phyloP scores from a whole-genome alignment of 2,113 vertebrate species.

The Tapirus terrestris region DNA sequence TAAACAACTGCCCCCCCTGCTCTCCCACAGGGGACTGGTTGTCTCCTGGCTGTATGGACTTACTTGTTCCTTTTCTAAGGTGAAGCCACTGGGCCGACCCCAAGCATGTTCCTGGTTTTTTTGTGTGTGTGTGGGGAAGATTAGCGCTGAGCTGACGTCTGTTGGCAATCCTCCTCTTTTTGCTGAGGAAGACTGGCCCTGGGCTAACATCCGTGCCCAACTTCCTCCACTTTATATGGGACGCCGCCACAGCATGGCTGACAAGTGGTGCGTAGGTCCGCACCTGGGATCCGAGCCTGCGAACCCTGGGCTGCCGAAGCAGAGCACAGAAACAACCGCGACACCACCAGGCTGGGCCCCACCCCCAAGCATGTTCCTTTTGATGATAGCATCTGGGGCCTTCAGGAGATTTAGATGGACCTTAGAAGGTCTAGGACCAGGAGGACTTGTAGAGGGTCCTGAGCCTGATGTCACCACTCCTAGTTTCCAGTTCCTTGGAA shows the following conservation, averaged over 20 bases:
- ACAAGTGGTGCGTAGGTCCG: too few relatives aligned
- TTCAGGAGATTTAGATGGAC: not conserved
- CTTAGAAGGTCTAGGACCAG: not conserved
- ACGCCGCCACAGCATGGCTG: too few relatives aligned
- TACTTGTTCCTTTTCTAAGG: not conserved
- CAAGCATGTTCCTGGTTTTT: not conserved
- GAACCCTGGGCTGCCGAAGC: too few relatives aligned
- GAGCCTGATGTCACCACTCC: not conserved
- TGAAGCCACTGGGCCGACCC: not conserved
- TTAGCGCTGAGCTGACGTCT: too few relatives aligned
- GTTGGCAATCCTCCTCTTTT: too few relatives aligned
- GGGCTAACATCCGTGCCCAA: too few relatives aligned
- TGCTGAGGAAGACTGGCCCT: too few relatives aligned
- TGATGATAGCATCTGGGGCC: not conserved
- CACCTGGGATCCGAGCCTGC: too few relatives aligned
- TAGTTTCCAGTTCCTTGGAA: not conserved
- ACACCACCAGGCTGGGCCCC: too few relatives aligned
- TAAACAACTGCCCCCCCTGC: not conserved
- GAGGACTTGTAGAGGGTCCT: not conserved
- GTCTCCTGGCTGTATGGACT: not conserved
- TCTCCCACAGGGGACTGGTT: not conserved
- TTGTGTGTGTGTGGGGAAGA: too few relatives aligned
- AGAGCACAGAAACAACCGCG: too few relatives aligned
- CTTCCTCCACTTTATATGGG: too few relatives aligned
- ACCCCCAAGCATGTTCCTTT: not conserved